Evolutionary conservation across 2,113 vertebrate species (phyloP), one percentile per base, ranked within the genome.

Genomic region (Archocentrus centrarchus): DNA sequence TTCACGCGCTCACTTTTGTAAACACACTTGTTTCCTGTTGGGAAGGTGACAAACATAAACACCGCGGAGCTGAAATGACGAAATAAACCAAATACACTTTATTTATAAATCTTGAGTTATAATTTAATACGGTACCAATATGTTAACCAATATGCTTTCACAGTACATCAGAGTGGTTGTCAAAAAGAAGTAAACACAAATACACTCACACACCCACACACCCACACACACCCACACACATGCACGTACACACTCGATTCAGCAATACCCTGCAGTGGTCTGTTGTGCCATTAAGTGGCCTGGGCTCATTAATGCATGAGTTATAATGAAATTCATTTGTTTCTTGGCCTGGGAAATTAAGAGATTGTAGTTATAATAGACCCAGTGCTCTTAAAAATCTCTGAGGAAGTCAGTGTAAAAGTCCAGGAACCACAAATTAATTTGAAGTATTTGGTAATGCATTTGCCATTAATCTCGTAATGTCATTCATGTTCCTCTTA

Each of bases 51-150:
- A 75, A 55, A 50, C 75, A 78, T 15, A 70, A 66, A 91, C 75
- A 75, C 73, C 1, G 39, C 80, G 2, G 35, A 32, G 55, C 39
- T 82, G 53, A 79, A 83, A 84, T 78, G 83, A 66, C 24, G 89
- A 96, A 97, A 96, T 91, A 89, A 97, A 96, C 95, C 96, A 97
- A 95, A 96, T 96, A 95, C 94, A 96, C 96, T 97, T 96, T 96
- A 96, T 97, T 97, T 97, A 96, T 96, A 97, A 97, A 97, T 97
- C 96, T 97, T 96, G 96, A 97, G 96, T 97, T 97, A 97, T 97
- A 97, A 98, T 97, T 97, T 98, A 97, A 98, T 97, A 97, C 94
- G 87, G 90, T 92, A 93, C 90, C 82, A 94, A 91, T 89, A 93
- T 92, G 86, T 91, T 93, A 92, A 97, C 96, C 96, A 95, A 97